These are phyloP conservation scores for Ectemnius cavifrons DNA, from an alignment of 2,888 invertebrate species.

Conservation along the genomic window DNA sequence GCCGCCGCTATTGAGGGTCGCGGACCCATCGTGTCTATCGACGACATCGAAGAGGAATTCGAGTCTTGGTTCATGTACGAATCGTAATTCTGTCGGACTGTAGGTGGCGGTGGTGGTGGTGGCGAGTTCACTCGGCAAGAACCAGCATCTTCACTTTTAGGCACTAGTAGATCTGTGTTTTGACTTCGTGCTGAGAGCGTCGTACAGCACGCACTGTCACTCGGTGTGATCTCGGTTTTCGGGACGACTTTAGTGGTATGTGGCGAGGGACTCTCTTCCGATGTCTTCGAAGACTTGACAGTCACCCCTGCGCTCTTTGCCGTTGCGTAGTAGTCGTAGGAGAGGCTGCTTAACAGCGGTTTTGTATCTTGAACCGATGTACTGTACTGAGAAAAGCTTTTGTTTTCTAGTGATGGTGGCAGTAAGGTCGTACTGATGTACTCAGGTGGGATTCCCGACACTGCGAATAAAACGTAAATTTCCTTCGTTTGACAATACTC, in stretches of 20 bases:
- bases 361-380: conserved; percentile 72
- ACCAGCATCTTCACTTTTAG: conserved; percentile 82
- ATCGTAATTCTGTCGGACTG: conserved; percentile 80
- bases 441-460: conserved; percentile 75
- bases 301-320: conserved; percentile 72
- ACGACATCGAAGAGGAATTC: conserved; percentile 84
- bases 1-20: conserved; percentile 78
- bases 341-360: conserved; percentile 70
- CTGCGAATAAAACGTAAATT: conserved; percentile 49
- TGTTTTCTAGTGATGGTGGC: conserved; percentile 74
- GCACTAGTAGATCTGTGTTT: conserved; percentile 81
- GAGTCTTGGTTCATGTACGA: conserved; percentile 85
- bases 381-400: conserved; percentile 72
- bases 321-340: conserved; percentile 74
- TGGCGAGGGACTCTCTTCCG: conserved; percentile 70
- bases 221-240: conserved; percentile 74
- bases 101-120: conserved; percentile 79
- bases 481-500: neutral
- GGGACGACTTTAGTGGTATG: conserved; percentile 69
- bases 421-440: conserved; percentile 75
- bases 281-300: conserved; percentile 80
- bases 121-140: conserved; percentile 78
- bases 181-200: conserved; percentile 70
- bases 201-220: conserved; percentile 77
- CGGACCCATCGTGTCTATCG: conserved; percentile 82